Conservation (phyloP, 2,113 vertebrate genomes). For the Struthio camelus region DNA sequence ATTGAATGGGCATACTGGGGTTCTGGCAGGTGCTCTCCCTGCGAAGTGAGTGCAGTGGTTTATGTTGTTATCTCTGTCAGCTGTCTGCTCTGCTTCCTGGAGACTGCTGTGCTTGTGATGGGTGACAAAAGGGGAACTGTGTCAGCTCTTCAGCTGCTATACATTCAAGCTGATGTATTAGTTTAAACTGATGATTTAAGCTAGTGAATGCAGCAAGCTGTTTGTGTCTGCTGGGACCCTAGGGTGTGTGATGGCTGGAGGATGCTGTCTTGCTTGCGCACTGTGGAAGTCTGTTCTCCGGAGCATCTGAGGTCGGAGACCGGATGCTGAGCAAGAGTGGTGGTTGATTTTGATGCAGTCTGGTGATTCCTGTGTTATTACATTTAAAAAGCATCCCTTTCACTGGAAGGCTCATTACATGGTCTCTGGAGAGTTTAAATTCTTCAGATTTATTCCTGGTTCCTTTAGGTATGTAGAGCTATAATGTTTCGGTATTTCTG, state of each 20-base stretch:
- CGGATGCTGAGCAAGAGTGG: background rate
- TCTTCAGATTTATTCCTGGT: constrained; percentile 12
- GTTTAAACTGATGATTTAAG: constrained; percentile 12
- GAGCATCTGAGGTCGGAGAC: background rate
- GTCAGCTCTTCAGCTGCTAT: constrained; percentile 2
- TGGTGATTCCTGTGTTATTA: background rate
- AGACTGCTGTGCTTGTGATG: background rate
- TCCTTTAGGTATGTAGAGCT: background rate
- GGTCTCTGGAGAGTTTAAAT: background rate
- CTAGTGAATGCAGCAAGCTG: background rate
- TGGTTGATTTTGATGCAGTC: background rate
- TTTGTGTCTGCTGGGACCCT: background rate
- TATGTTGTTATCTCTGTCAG: background rate
- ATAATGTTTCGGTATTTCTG: background rate
- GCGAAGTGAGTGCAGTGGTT: background rate
- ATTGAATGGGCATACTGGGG: background rate
- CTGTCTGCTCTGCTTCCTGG: background rate
- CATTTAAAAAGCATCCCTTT: background rate
- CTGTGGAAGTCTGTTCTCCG: background rate
- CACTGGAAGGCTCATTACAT: background rate
- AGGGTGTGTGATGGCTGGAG: background rate
- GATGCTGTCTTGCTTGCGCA: background rate
- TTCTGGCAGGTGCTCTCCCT: background rate
- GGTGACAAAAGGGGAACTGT: background rate
- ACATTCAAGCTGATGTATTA: background rate